Base-by-base conservation (phyloP, 2,797 vertebrate genomes). In the Chrosomus eos region DNA sequence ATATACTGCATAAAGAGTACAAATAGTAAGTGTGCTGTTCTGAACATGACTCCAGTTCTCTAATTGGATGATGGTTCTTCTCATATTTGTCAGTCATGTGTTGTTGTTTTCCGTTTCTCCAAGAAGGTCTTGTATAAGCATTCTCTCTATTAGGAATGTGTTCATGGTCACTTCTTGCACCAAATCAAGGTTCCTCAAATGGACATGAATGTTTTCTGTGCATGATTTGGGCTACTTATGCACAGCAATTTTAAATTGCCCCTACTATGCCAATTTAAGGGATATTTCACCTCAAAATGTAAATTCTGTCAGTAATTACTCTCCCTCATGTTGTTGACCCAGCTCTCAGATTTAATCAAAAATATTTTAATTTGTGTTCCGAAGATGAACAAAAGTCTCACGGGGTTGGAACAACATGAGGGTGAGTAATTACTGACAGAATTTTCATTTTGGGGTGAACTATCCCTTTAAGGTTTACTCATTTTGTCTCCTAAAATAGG, bases 121-220 rank as follows among this genome's bases (percentile, higher is more conserved):
- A 28, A 40, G 36, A 80, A 60, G 23, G 6, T 26, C 9, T 66
- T 48, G 16, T 43, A 38, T 18, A 14, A 5, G 33, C 11, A 48
- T 55, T 10, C 6, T 55, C 33, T 70, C 48, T 77, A 16, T 76
- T 53, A 21, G 62, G 28, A n/a, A 58, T 76, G 38, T 48, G 7
- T 58, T 87, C 70, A 83, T 73, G 45, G 28, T 66, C 80, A 43
- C 67, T 23, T 82, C 45, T 58, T 40, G 43, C 23, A 74, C 60
- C 40, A 60, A 75, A 85, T 74, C 33, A 19, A 55, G 21, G 26
- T 31, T 74, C 18, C n/a, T 19, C 40, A 77, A 36, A 43, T 43
- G 16, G 76, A 66, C 55, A 73, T 60, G 79, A 79, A 83, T 79
- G 68, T 67, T 40, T 60, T 58, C 55, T 55, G 45, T 43, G 31